A percentile compares a stretch with the other conserved stretches of the same genome.
These are phyloP conservation scores for Podotricha telesiphe DNA, from an alignment of 2,888 invertebrate genomes.

Conservation along the genomic window DNA sequence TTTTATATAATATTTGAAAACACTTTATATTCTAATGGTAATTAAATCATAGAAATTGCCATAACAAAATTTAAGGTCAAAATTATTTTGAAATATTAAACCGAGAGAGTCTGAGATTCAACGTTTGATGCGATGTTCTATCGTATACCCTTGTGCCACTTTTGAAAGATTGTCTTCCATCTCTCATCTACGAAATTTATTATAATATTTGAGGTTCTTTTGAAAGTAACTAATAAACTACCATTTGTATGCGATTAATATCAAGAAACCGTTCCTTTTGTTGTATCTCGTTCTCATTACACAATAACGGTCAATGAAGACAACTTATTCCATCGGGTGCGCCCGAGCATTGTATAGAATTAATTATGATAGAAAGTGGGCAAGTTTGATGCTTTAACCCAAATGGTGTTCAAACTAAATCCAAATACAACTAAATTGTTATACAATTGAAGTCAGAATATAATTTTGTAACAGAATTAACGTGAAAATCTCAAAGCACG, in stretches of 20 bases:
- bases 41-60: neutral
- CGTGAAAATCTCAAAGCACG: too few species aligned
- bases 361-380: constrained; percentile 47
- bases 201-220: constrained; percentile 9
- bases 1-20: too few species aligned
- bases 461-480: neutral
- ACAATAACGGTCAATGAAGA: constrained; percentile 45
- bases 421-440: constrained; percentile 1
- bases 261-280: constrained; percentile 33
- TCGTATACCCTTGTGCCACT: constrained; percentile 16
- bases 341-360: constrained; percentile 42
- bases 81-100: constrained; percentile 9
- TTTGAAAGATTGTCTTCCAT: constrained; percentile 12
- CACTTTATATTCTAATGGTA: neutral
- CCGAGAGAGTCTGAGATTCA: constrained; percentile 4
- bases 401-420: constrained; percentile 21
- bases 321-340: constrained; percentile 44
- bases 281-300: constrained; percentile 44
- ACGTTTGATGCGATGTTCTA: constrained; percentile 18
- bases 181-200: neutral
- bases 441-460: neutral
- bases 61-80: neutral
- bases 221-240: constrained; percentile 22
- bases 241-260: constrained; percentile 28
- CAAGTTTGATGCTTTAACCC: constrained; percentile 40